Evolutionary conservation across 2,797 vertebrate species (phyloP).

Genomic region (Harpagifer antarcticus): DNA sequence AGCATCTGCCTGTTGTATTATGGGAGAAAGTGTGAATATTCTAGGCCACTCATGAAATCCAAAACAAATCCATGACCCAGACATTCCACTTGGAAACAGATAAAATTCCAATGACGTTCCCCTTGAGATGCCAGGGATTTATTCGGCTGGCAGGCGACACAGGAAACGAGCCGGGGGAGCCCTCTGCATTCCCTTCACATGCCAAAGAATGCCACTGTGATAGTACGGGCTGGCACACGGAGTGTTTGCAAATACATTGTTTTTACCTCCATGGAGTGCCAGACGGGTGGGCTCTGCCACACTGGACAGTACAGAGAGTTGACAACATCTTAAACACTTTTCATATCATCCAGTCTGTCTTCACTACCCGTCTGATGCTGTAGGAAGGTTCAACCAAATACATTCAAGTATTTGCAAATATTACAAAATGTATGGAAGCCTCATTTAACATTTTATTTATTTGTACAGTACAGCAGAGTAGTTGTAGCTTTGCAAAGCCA

Average conservation of each 20-base stretch:
- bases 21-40: constrained; percentile 66
- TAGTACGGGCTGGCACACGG: constrained; percentile 45
- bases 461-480: neutral
- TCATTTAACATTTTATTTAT: constrained; percentile 11
- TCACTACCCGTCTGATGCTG: constrained; percentile 20
- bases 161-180: constrained; percentile 61
- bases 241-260: constrained; percentile 46
- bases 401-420: constrained; percentile 8
- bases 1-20: constrained; percentile 53
- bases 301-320: constrained; percentile 17
- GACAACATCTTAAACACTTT: constrained; percentile 26
- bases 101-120: constrained; percentile 74
- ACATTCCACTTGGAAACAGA: constrained; percentile 68
- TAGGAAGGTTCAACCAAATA: constrained; percentile 27
- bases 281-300: constrained; percentile 32
- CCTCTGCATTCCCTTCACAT: constrained; percentile 58
- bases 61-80: constrained; percentile 62
- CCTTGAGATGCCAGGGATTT: constrained; percentile 66
- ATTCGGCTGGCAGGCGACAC: constrained; percentile 54
- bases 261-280: constrained; percentile 47
- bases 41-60: constrained; percentile 48
- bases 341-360: constrained; percentile 9
- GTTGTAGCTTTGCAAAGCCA: constrained; percentile 25
- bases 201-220: constrained; percentile 79
- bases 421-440: constrained; percentile 9